These are phyloP conservation scores for Amiota communis DNA, from an alignment of 2,888 invertebrate species.

Conservation along the genomic window DNA sequence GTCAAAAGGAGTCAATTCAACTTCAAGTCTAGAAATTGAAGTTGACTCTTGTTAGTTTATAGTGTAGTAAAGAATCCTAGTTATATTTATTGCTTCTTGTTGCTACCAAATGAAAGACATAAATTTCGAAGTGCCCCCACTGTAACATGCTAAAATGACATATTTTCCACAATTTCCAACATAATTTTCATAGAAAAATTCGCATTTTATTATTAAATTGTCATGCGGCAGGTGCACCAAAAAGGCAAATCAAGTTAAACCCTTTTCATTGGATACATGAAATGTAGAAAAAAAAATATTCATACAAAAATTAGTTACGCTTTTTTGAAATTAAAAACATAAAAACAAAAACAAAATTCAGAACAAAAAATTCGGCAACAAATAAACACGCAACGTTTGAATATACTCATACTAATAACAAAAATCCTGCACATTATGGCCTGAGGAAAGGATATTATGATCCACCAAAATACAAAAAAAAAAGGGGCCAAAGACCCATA, in stretches of 20 bases:
- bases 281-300: background rate
- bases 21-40: background rate
- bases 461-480: background rate
- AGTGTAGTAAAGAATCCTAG: too few species aligned
- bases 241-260: background rate
- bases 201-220: background rate
- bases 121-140: background rate
- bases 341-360: background rate
- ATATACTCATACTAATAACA: background rate
- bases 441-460: too few species aligned
- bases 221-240: slow-evolving; percentile 17
- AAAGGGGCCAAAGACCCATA: slow-evolving; percentile 1
- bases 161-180: slow-evolving; percentile 4
- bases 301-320: slow-evolving; percentile 20
- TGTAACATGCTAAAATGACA: background rate
- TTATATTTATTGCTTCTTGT: too few species aligned
- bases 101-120: background rate
- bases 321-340: background rate
- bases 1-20: background rate
- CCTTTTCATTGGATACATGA: background rate
- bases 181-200: background rate
- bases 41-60: background rate
- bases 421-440: background rate
- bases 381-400: slow-evolving; percentile 11
- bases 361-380: background rate